Percentiles rank a stretch among this genome's conserved stretches.
Evolutionary conservation across 2,797 vertebrate species (phyloP).

Genomic region (Melopsittacus undulatus): DNA sequence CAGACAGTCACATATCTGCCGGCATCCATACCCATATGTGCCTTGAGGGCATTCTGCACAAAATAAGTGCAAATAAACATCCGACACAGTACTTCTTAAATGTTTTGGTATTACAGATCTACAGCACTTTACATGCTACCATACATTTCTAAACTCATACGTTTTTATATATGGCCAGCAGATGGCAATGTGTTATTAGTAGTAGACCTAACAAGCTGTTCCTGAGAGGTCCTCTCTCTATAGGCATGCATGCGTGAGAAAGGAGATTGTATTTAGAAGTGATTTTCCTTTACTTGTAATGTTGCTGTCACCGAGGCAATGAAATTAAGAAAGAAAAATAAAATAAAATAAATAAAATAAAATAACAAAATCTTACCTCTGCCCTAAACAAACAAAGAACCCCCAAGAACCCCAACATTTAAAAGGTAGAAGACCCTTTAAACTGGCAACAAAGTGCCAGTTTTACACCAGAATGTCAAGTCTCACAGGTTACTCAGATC

Average conservation of each 20-base stretch:
- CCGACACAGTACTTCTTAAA: not conserved
- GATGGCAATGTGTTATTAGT: constrained; percentile 59
- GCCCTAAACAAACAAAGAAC: not conserved
- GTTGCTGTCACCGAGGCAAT: not conserved
- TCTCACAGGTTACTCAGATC: not conserved
- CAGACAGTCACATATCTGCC: constrained; percentile 94
- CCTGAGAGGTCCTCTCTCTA: accelerated
- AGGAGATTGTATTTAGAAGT: not conserved
- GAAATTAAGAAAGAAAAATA: not conserved
- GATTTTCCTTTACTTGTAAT: not conserved
- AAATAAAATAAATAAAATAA: not conserved
- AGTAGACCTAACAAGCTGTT: not conserved
- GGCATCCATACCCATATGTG: constrained; percentile 93
- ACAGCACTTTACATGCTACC: not conserved
- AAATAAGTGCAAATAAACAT: not conserved
- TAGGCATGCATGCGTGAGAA: not conserved
- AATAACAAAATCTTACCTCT: not conserved
- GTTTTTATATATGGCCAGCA: constrained; percentile 42
- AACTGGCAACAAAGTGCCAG: not conserved
- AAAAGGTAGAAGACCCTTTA: not conserved
- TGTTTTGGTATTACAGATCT: not conserved
- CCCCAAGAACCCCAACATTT: not conserved
- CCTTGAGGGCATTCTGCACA: constrained; percentile 87
- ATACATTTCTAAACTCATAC: not conserved
- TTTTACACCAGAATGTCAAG: not conserved